phyloP scores from a whole-genome alignment of 2,113 vertebrate species.

The Marmota flaviventris region DNA sequence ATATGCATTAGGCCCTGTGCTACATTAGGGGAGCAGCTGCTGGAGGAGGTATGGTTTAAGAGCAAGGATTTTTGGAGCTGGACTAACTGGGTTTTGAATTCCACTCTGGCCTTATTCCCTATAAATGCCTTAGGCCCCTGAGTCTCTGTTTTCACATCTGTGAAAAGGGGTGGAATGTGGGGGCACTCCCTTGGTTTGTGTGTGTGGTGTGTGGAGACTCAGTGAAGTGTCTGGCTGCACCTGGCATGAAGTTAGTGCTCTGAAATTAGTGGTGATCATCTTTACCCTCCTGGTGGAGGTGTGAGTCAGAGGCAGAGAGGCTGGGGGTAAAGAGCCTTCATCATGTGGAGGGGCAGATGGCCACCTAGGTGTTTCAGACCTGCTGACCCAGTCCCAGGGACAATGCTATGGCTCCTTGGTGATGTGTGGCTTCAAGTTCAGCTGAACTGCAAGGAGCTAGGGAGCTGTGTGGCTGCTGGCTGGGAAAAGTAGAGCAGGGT shows the following conservation, averaged over 20 bases:
- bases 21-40: background rate
- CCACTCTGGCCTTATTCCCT: background rate
- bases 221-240: background rate
- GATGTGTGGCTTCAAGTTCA: background rate
- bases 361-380: background rate
- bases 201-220: background rate
- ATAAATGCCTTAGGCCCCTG: background rate
- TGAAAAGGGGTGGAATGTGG: background rate
- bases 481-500: background rate
- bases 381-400: background rate
- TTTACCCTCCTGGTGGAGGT: background rate
- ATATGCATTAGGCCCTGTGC: background rate
- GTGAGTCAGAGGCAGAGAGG: background rate
- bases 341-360: background rate
- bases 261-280: background rate
- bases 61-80: background rate
- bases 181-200: background rate
- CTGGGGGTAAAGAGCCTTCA: fast-evolving
- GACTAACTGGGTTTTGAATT: background rate
- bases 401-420: too few species aligned
- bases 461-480: background rate
- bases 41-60: background rate
- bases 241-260: background rate
- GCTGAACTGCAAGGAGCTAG: background rate
- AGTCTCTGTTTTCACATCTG: background rate